These are phyloP conservation scores for Neoniphon sammara DNA, from an alignment of 2,797 vertebrate genomes.

Conservation along the genomic window DNA sequence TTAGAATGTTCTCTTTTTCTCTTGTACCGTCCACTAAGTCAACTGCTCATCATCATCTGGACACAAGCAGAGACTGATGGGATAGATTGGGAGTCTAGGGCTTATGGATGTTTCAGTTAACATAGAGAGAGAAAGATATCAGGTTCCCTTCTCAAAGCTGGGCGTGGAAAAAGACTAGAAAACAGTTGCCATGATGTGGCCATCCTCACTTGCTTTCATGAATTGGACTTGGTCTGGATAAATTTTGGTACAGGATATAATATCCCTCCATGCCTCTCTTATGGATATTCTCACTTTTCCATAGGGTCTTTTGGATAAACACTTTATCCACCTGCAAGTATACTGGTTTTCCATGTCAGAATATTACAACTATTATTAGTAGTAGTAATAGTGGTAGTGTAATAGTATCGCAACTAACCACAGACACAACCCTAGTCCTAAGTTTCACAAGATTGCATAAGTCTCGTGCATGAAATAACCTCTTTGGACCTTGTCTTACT, in stretches of 20 bases:
- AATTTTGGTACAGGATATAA: background rate
- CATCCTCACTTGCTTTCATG: background rate
- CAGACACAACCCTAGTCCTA: background rate
- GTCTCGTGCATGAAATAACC: background rate
- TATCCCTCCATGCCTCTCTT: background rate
- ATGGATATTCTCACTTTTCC: background rate
- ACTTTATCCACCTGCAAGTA: too few relatives aligned
- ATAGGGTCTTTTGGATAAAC: background rate
- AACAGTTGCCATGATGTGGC: too few relatives aligned
- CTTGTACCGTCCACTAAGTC: background rate
- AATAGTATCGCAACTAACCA: too few relatives aligned
- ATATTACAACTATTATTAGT: too few relatives aligned
- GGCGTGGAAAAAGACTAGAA: too few relatives aligned
- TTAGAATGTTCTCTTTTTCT: background rate
- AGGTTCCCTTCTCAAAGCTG: too few relatives aligned
- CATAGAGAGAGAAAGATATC: too few relatives aligned
- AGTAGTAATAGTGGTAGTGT: too few relatives aligned
- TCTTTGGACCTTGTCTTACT: background rate
- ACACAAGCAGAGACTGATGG: background rate
- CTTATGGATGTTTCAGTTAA: constrained; percentile 2
- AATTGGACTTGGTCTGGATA: background rate
- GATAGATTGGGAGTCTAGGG: constrained; percentile 12
- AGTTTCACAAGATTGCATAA: background rate
- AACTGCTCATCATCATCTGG: background rate
- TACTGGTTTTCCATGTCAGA: too few relatives aligned